These are phyloP conservation scores for Hydractinia echinata DNA, from an alignment of 30 jellyfish, hydroid and myxozoan species.

Conservation along the genomic window DNA sequence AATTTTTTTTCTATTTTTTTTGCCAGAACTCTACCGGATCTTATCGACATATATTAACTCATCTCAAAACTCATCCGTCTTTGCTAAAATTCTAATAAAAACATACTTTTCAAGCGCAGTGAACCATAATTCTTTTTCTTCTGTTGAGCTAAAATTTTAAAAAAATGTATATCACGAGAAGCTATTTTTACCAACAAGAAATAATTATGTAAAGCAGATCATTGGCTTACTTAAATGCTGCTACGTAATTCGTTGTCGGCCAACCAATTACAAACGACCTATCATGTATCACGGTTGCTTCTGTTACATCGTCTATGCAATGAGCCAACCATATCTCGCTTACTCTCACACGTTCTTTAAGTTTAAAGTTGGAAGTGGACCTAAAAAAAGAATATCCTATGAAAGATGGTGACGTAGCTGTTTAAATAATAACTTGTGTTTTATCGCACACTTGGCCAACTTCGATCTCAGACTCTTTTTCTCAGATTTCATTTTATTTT, in stretches of 20 bases:
- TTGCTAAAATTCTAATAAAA: background rate
- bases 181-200: too few relatives aligned
- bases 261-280: constrained; percentile 90
- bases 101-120: constrained; percentile 77
- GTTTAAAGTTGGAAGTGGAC: constrained; percentile 79
- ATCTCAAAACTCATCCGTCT: background rate
- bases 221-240: constrained; percentile 70
- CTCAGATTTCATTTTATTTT: too few relatives aligned
- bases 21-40: too few relatives aligned
- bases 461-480: too few relatives aligned
- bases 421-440: too few relatives aligned
- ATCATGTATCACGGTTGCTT: constrained; percentile 57
- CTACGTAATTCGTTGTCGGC: constrained; percentile 96
- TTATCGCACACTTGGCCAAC: too few relatives aligned
- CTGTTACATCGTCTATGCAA: constrained; percentile 80
- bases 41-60: background rate
- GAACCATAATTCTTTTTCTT: constrained; percentile 90
- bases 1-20: too few relatives aligned
- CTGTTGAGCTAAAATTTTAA: constrained; percentile 31
- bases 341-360: constrained; percentile 74
- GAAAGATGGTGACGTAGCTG: too few relatives aligned
- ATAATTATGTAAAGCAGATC: background rate
- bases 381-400: constrained; percentile 29
- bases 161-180: background rate
- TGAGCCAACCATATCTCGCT: constrained; percentile 81